Base-by-base conservation (phyloP, 2,797 vertebrate genomes). In the Glyptemys insculpta region DNA sequence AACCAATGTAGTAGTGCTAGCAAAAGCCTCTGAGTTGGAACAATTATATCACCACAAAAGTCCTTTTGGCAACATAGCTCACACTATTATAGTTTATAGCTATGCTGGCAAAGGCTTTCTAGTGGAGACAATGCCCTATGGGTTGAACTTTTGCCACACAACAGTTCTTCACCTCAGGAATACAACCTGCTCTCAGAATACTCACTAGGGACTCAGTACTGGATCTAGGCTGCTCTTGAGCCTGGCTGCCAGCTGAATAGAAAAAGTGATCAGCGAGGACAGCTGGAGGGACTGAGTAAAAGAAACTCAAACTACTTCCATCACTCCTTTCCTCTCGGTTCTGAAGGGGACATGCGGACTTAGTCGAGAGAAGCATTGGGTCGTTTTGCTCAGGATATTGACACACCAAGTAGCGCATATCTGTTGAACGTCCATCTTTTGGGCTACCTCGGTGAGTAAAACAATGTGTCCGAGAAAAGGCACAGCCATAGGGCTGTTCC, bases 51-150 rank as follows among this genome's bases (percentile, higher is more conserved):
- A 87, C 74, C 78, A 93, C 83, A 95, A 88, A 44, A 27, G 3
- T 27, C 25, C 18, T 93, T 95, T 96, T 97, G 96, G 95, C 96
- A 37, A 34, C 62, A 37, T n/a, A 68, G 8, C 34, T 19, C 9
- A 21, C 14, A 12, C 31, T 34, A 34, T 62, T 34, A n/a, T 31
- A 16, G 31, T 18, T 34, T 15, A 34, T 62, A 62, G 31, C 29
- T 79, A 56, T 95, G 94, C 97, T 96, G 97, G 96, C 95, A 97
- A 94, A 95, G 95, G 96, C 89, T 93, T 96, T 49, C 88, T 96
- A 81, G 81, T 62, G 68, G 23, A 90, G 86, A 95, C 41, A 47
- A 84, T 31, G 96, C 84, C 87, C 72, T 74, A 57, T n/a, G 56
- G 5, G 52, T 83, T 19, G 6, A 74, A 86, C 93, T 82, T 83